Conservation (phyloP, 2,113 vertebrate species). For the Cricetomys ansorgei region DNA sequence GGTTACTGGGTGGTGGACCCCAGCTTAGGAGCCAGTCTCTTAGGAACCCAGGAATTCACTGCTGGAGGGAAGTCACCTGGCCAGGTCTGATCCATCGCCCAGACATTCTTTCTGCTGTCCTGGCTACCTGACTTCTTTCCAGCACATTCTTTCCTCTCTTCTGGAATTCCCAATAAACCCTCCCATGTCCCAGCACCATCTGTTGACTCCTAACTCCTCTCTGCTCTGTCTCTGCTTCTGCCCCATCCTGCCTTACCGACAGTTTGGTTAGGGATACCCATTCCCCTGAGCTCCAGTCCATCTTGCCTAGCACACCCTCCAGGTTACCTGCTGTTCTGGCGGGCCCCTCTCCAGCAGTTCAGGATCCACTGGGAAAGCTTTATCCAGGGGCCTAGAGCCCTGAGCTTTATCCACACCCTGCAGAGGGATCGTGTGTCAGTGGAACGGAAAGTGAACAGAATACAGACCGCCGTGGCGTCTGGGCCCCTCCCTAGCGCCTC, state of each 20-base stretch:
- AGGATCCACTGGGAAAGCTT: conserved; percentile 25
- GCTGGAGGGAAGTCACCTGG: conserved; percentile 50
- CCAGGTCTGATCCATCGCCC: conserved; percentile 2
- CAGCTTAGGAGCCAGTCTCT: conserved; percentile 69
- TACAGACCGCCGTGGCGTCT: background rate
- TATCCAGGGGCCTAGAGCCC: conserved; percentile 56
- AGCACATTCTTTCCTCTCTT: conserved; percentile 73
- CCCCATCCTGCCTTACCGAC: background rate
- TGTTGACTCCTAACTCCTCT: background rate
- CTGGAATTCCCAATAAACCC: conserved; percentile 51
- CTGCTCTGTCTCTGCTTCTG: background rate
- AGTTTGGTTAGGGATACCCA: background rate
- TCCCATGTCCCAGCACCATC: conserved; percentile 43
- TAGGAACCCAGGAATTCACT: conserved; percentile 72
- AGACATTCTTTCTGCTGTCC: background rate
- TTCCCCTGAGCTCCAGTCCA: background rate
- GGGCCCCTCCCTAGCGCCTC: background rate
- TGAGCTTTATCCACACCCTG: conserved; percentile 78
- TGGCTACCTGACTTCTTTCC: conserved; percentile 49
- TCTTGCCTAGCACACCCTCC: background rate
- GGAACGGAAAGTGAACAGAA: background rate
- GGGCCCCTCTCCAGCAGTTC: background rate
- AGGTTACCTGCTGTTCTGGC: conserved; percentile 21
- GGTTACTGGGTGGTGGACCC: background rate
- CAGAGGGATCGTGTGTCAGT: background rate